A percentile compares a stretch with the other conserved stretches of the same genome.
phyloP scores from a whole-genome alignment of 2,797 vertebrate genomes.

The Phalanger gymnotis region DNA sequence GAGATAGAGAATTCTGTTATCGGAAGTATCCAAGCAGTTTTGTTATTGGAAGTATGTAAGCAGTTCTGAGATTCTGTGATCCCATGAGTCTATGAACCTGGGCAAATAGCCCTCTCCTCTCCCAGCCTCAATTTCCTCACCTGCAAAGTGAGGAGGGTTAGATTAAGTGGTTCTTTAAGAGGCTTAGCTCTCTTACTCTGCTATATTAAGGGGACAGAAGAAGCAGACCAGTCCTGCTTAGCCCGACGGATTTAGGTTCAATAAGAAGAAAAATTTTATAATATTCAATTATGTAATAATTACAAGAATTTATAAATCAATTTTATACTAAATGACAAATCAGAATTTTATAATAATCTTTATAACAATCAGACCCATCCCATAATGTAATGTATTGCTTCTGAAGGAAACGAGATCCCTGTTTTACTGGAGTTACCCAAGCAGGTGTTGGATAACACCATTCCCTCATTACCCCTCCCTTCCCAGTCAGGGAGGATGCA shows the following conservation, averaged over 20 bases:
- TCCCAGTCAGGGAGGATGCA: background rate
- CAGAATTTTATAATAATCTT: background rate
- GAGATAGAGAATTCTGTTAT: background rate
- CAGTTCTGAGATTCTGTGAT: background rate
- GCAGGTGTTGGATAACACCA: background rate
- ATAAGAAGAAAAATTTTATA: background rate
- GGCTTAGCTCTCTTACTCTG: background rate
- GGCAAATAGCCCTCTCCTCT: background rate
- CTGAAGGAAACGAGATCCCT: background rate
- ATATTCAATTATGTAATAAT: background rate
- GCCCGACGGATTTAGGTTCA: background rate
- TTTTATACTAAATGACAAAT: background rate
- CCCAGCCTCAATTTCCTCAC: background rate
- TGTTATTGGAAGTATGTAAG: background rate
- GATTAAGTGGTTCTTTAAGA: background rate
- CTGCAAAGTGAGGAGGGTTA: background rate
- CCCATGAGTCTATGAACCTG: background rate
- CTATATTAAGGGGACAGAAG: background rate
- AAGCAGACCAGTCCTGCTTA: background rate
- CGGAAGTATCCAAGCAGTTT: background rate
- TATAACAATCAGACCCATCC: background rate
- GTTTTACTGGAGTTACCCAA: background rate
- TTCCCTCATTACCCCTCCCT: too few species aligned
- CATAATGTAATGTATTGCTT: background rate
- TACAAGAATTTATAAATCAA: background rate